These are phyloP conservation scores for Ypsolopha sequella DNA, from an alignment of 2,888 invertebrate genomes.

Conservation along the genomic window DNA sequence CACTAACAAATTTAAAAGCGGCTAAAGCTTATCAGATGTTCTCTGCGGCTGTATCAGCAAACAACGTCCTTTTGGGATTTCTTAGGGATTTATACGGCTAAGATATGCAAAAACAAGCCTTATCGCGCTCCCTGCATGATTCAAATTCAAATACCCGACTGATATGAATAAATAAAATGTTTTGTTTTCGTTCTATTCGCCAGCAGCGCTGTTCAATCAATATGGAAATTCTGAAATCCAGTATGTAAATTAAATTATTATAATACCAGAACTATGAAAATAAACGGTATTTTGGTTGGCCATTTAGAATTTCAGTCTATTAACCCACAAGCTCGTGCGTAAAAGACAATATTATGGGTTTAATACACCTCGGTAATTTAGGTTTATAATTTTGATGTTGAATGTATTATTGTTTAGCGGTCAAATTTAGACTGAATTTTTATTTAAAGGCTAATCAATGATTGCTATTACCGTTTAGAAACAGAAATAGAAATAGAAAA, in stretches of 20 bases:
- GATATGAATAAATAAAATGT: not conserved
- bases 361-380: too few relatives aligned
- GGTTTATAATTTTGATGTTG: too few relatives aligned
- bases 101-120: not conserved
- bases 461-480: too few relatives aligned
- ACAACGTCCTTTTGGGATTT: constrained; percentile 1
- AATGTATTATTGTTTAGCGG: too few relatives aligned
- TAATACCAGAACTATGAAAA: not conserved
- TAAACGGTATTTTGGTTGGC: too few relatives aligned
- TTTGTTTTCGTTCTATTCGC: not conserved
- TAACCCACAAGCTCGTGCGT: too few relatives aligned
- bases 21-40: not conserved
- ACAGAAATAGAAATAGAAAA: too few relatives aligned
- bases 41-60: constrained; percentile 2
- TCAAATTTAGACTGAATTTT: too few relatives aligned
- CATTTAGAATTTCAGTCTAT: too few relatives aligned
- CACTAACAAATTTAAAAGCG: constrained; percentile 2
- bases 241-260: not conserved
- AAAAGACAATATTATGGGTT: too few relatives aligned
- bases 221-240: not conserved
- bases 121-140: not conserved
- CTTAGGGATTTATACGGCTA: constrained; percentile 1
- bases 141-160: not conserved
- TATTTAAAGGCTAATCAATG: too few relatives aligned
- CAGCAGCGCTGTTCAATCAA: not conserved